Evolutionary conservation across 2,797 vertebrate genomes (phyloP), one percentile per base, ranked within the genome.

Genomic region (Chelidonichthys spinosus): DNA sequence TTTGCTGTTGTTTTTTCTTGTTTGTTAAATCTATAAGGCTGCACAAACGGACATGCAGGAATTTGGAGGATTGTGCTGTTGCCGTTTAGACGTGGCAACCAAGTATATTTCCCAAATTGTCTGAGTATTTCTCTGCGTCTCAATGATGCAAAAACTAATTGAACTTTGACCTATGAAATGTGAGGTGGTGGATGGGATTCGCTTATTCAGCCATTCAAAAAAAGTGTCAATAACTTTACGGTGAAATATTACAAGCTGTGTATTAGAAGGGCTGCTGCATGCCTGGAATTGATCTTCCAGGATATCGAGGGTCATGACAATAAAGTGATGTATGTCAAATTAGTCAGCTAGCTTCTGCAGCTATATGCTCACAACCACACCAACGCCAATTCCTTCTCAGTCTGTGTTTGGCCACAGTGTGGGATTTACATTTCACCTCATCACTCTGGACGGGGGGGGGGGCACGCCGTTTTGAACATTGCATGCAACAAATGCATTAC

Each of bases 291-390:
- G 54, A 37, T 56, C 15, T 42, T 43, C 33, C 32, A 43, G 36
- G 54, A 68, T 35, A 58, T 7, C 18, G n/a, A 63, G 49, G 18
- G 54, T 37, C 54, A 37, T 65, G 47, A 78, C 25, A 74, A 42
- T 47, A n/a, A 40, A 72, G 14, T 74, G 42, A n/a, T 37, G 9
- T 69, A 13, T 56, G 47, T 81, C n/a, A 71, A 71, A 32, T 76
- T 63, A 73, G 44, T 58, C 39, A 42, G 54, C 11, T 13, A 36
- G 32, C 50, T n/a, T 14, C 36, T 40, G 18, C 73, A 42, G 15
- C 39, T 74, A 25, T 14, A 25, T 44, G 42, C 32, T 60, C 18
- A 36, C n/a, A 69, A 50, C 67, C 73, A 37, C 33, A 50, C 6
- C 35, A 6, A 60, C 58, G 52, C 18, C 42, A 25, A 52, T 70